These are phyloP conservation scores for Athripsodes cinereus DNA, from an alignment of 2,888 invertebrate species.

Conservation along the genomic window DNA sequence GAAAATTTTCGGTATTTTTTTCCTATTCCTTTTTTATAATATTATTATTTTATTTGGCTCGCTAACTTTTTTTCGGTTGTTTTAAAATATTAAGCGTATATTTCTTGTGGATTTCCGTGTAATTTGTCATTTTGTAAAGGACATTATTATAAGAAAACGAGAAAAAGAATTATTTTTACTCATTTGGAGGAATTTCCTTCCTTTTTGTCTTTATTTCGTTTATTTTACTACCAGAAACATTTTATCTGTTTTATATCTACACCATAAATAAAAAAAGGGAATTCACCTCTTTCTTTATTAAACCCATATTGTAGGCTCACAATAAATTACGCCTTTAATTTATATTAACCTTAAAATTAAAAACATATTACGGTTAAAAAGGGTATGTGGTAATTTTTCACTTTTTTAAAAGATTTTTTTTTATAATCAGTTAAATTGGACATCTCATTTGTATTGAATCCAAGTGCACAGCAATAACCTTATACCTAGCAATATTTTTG, in stretches of 20 bases:
- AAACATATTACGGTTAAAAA: too few relatives aligned
- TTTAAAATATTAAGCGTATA: neutral
- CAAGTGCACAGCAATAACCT: too few relatives aligned
- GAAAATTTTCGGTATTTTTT: constrained; percentile 1
- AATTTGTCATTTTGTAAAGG: neutral
- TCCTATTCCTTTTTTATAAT: neutral
- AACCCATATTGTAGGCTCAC: too few relatives aligned
- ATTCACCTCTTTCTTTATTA: too few relatives aligned
- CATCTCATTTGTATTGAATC: too few relatives aligned
- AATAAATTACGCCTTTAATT: too few relatives aligned
- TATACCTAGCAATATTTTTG: too few relatives aligned
- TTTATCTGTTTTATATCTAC: neutral
- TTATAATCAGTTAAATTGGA: too few relatives aligned
- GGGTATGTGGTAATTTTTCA: too few relatives aligned
- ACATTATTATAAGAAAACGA: neutral
- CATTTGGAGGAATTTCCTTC: neutral
- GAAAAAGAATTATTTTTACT: neutral
- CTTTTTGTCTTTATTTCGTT: neutral
- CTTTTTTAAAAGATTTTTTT: too few relatives aligned
- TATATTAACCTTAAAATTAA: too few relatives aligned
- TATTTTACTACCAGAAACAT: neutral
- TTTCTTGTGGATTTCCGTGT: neutral
- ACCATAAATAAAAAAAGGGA: too few relatives aligned
- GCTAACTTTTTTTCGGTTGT: neutral
- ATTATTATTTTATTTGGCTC: neutral